A percentile compares a stretch with the other conserved stretches of the same genome.
Evolutionary conservation across 2,797 vertebrate species (phyloP).

Genomic region (Lates japonicus): DNA sequence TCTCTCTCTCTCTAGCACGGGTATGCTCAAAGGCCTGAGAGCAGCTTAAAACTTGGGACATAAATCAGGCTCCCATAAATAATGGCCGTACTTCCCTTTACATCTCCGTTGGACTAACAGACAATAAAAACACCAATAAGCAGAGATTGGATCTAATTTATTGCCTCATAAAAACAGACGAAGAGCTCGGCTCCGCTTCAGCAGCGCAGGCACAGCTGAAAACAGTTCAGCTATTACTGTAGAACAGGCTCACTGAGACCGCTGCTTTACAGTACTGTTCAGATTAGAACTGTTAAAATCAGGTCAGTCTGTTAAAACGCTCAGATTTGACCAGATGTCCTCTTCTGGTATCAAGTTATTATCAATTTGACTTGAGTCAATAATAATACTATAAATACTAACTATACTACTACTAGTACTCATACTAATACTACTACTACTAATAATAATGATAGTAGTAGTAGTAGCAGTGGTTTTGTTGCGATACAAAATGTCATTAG

Average conservation of each 20-base stretch:
- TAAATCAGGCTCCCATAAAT: conserved; percentile 84
- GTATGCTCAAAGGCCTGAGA: conserved; percentile 56
- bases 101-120: conserved; percentile 83
- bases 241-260: not conserved
- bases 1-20: not conserved
- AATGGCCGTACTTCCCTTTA: conserved; percentile 79
- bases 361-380: not conserved
- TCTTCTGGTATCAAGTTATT: not conserved
- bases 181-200: conserved; percentile 53
- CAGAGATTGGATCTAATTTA: conserved; percentile 84
- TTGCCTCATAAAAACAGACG: conserved; percentile 81
- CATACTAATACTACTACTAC: not conserved
- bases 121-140: conserved; percentile 85
- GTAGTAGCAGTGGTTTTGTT: too few relatives aligned
- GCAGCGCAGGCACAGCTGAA: conserved; percentile 25
- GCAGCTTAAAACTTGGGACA: conserved; percentile 73
- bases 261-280: not conserved
- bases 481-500: too few relatives aligned
- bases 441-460: too few relatives aligned
- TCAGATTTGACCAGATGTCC: not conserved
- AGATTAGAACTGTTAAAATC: not conserved
- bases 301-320: not conserved
- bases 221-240: conserved; percentile 9
- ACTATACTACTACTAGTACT: not conserved
- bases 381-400: not conserved